Evolutionary conservation across 2,113 vertebrate genomes (phyloP), one percentile per base, ranked within the genome.

Genomic region (Cygnus atratus): DNA sequence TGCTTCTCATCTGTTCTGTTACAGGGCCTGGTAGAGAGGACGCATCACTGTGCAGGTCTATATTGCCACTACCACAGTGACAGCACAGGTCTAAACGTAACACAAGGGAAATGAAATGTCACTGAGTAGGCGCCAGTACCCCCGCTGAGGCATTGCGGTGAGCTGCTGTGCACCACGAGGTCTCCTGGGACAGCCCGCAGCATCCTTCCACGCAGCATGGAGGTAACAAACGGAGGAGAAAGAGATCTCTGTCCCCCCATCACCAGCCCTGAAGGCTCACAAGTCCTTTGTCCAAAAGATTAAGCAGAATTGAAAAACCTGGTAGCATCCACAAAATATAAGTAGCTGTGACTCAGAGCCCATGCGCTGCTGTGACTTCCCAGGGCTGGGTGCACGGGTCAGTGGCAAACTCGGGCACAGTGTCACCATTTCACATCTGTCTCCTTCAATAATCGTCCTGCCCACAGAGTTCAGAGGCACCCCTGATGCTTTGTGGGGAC

Each of bases 11-110:
- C 74, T 76, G 54, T 15, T 46, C 57, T n/a, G 15, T 41, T 15
- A 19, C 33, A 25, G 25, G 65, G 33, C 26, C 35, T 2, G 16
- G 52, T 14, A n/a, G 33, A 58, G 57, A 52, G 48, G 48, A 63
- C 9, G 9, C 5, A 3, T 52, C 1, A 1, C 57, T 0, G 1
- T 6, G 13, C 37, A 54, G 41, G 79, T 46, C 43, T 26, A 4
- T 8, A 4, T 12, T 29, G 54, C 7, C 59, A 55, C 25, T 3
- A 22, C 2, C 13, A 12, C 0, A 0, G 52, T 24, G 76, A 76
- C 39, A 74, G 48, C 35, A 12, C 26, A 18, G 65, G n/a, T 10
- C 6, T 5, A 22, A 66, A 24, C 1, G 15, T 48, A 72, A 43
- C 71, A 26, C 16, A 1, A 29, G 8, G 26, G 10, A 46, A 9